phyloP scores from a whole-genome alignment of 2,888 invertebrate genomes.

The Eilema depressum region DNA sequence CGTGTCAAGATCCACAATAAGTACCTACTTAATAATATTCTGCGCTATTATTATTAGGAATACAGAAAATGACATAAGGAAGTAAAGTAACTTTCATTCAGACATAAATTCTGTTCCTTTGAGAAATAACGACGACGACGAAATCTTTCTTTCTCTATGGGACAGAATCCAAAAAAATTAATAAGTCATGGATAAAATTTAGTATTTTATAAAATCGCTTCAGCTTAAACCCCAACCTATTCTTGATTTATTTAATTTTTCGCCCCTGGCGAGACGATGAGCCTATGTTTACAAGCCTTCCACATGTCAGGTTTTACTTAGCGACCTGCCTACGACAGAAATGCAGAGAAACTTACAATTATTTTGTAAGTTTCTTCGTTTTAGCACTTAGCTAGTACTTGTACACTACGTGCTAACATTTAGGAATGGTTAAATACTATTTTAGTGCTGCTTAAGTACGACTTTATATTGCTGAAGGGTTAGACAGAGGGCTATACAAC shows the following conservation, averaged over 20 bases:
- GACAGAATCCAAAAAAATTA: too few species aligned
- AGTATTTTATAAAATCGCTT: background rate
- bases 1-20: too few species aligned
- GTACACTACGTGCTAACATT: background rate
- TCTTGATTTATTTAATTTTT: constrained; percentile 20
- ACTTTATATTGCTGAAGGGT: background rate
- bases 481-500: background rate
- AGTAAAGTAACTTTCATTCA: too few species aligned
- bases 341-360: background rate
- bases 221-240: constrained; percentile 16
- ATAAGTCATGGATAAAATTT: too few species aligned
- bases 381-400: background rate
- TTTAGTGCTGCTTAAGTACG: background rate
- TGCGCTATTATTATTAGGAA: too few species aligned
- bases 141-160: too few species aligned
- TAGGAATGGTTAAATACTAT: background rate
- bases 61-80: too few species aligned
- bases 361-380: background rate
- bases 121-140: too few species aligned
- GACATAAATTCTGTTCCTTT: too few species aligned
- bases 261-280: constrained; percentile 28
- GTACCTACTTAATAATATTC: too few species aligned
- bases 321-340: background rate
- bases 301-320: constrained; percentile 34
- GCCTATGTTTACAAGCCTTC: constrained; percentile 34